Base-by-base conservation (phyloP, 2,888 invertebrate species). In the Fragum sueziense region DNA sequence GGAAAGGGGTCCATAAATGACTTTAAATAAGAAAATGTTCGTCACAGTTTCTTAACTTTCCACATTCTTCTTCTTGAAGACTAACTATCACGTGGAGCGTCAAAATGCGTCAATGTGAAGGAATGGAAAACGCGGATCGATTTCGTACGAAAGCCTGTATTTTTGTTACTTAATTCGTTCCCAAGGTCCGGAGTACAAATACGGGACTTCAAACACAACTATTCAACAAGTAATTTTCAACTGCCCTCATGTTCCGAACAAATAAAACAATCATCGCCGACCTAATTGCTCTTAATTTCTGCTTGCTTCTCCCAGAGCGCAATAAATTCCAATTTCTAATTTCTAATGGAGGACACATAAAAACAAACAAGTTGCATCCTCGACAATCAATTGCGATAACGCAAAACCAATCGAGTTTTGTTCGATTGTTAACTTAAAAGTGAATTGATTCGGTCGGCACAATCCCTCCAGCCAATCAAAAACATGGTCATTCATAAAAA, bases 211-310 rank as follows among this genome's bases (percentile, higher is more conserved):
- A 6, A 57, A 29, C 7, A 31, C 9, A 61, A 61, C 1, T 11
- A 31, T 27, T 29, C 61, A 61, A 61, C 61, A 29, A 29, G 61
- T 61, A 61, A 3, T 31, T 61, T 61, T 31, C 31, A 61, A n/a
- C 61, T 20, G 22, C 65, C 52, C 54, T 33, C 57, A 57, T 34
- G 33, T 22, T 70, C 22, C 52, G 57, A 74, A 59, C 31, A 33
- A 68, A 74, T 69, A 74, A 74, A 74, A 74, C 59, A 47, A 47
- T 69, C 68, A 69, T 74, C 27, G 27, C 22, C 25, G 57, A 31
- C 51, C 27, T 74, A 74, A 69, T 74, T 74, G 69, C 74, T 69
- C 74, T 74, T 74, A 69, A 74, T 69, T 74, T 69, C 52, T 51
- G 31, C 31, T 29, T 29, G 20, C 25, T 59, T 41, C 61, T 69